Base-by-base conservation (phyloP, 2,888 invertebrate species). In the Onthophagus sagittarius region DNA sequence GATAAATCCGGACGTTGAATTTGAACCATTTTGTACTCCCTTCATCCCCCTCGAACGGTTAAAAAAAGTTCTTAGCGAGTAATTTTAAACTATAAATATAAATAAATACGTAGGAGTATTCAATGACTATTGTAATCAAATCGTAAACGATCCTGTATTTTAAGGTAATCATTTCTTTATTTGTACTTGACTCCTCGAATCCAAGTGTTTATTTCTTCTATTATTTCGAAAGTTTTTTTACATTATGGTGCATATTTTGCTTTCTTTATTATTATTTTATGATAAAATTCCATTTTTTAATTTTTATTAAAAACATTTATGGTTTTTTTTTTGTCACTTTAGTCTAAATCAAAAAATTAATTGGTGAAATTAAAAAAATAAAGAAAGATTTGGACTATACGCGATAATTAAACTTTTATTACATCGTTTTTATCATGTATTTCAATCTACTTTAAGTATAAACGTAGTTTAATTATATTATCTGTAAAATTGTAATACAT, bases 61-160 rank as follows among this genome's bases (percentile, higher is more conserved):
- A 67, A 67, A 13, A 14, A 13, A 13, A 31, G 67, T 31, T 67
- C 23, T 31, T 67, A 53, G 80, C 77, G 77, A 79, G 77, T 79
- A 75, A 80, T 78, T 81, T 81, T 81, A 80, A 78, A 72, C 76
- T 80, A 78, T 81, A 81, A 72, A 77, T 80, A 78, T 81, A 81
- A 80, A 80, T 78, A 74, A 77, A 78, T 78, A 79, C 77, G 78
- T 82, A 82, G 80, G 80, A 77, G 80, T 81, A 79, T 75, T 74
- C 74, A 75, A 77, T 71, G 72, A 77, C 74, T 76, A 75, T 69
- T 76, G 77, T 78, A 78, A 78, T 78, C 77, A 75, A 75, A 75
- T 72, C 73, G 75, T 75, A 74, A 65, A 75, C 71, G 75, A 72
- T 73, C 73, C 65, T 71, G 69, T 53, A 67, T 69, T 73, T 65